These are phyloP conservation scores for Pseudomyrmex gracilis DNA, from an alignment of 1,140 invertebrate species.

Conservation along the genomic window DNA sequence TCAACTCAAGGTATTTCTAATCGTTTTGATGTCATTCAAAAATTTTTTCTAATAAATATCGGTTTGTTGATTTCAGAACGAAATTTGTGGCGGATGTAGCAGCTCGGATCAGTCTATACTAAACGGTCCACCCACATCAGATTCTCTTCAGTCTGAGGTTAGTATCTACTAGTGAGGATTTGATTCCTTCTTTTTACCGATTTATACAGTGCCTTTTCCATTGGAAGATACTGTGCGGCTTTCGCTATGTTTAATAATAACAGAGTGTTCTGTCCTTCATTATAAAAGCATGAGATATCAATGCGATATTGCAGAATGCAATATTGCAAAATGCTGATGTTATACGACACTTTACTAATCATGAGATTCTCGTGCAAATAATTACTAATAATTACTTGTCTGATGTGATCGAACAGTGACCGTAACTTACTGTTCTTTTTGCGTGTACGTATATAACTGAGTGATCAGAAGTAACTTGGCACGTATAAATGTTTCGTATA, in stretches of 20 bases:
- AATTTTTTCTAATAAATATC: conserved; percentile 7
- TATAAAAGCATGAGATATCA: conserved; percentile 49
- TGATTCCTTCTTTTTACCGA: conserved; percentile 45
- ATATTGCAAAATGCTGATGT: conserved; percentile 62
- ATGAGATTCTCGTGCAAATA: conserved; percentile 41
- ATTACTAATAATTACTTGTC: conserved; percentile 58
- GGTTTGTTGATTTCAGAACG: conserved; percentile 68
- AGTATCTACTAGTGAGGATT: conserved; percentile 66
- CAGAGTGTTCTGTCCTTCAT: conserved; percentile 39
- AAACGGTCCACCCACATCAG: conserved; percentile 78
- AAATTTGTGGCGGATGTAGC: conserved; percentile 74
- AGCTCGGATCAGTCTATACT: conserved; percentile 77
- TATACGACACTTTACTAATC: conserved; percentile 47
- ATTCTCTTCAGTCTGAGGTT: conserved; percentile 79
- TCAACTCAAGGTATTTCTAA: conserved; percentile 77
- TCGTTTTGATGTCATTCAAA: not conserved
- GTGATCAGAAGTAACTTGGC: conserved; percentile 7
- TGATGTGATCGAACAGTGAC: not conserved
- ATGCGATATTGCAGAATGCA: conserved; percentile 8
- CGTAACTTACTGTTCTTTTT: conserved; percentile 50
- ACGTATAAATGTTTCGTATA: conserved; percentile 39
- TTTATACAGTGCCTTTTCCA: conserved; percentile 65
- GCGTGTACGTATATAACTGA: conserved; percentile 40
- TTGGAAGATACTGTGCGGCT: conserved; percentile 54
- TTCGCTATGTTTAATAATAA: conserved; percentile 60